These are phyloP conservation scores for Steatocranus sp. DNA, from an alignment of 2,797 vertebrate genomes.

Conservation along the genomic window DNA sequence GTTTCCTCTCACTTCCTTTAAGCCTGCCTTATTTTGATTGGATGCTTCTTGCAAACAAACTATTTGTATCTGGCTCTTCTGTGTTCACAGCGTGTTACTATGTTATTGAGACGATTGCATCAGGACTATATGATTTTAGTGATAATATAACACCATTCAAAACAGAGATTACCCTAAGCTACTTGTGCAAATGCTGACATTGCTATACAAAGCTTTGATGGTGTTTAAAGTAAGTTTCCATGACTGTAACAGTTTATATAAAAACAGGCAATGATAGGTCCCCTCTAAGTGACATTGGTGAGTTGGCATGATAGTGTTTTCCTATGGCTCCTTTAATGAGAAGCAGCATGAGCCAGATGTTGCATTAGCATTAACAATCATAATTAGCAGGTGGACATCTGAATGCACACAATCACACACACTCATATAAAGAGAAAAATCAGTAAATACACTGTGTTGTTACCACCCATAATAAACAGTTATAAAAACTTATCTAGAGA, in stretches of 20 bases:
- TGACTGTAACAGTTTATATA: background rate
- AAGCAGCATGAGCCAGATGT: background rate
- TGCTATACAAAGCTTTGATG: background rate
- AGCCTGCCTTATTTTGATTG: background rate
- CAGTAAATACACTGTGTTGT: background rate
- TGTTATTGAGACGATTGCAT: background rate
- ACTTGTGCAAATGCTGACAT: background rate
- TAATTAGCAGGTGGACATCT: background rate
- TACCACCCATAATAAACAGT: background rate
- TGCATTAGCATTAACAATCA: background rate
- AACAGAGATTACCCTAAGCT: background rate
- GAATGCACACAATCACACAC: background rate
- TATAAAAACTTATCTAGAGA: background rate
- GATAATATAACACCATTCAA: background rate
- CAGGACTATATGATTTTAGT: background rate
- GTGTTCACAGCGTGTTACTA: background rate
- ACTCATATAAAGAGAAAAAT: background rate
- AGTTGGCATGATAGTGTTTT: background rate
- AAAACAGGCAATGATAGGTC: background rate
- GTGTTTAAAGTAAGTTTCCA: background rate
- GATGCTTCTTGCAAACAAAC: background rate
- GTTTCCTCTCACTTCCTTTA: background rate
- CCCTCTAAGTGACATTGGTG: background rate
- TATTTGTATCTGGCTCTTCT: background rate
- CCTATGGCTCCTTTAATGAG: background rate